phyloP scores from a whole-genome alignment of 2,113 vertebrate genomes.

The Nothoprocta pentlandii region DNA sequence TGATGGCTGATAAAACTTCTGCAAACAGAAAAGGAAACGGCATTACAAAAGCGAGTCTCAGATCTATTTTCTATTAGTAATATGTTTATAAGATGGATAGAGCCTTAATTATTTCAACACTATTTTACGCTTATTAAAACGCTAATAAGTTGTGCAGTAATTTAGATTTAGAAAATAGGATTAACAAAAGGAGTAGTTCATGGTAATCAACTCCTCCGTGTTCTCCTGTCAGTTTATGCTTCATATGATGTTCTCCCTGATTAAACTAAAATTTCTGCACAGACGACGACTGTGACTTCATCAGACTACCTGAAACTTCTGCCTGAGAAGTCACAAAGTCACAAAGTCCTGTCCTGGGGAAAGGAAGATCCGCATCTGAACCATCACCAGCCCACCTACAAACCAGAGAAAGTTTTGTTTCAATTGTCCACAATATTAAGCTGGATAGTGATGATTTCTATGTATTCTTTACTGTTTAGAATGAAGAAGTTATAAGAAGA shows the following conservation, averaged over 20 bases:
- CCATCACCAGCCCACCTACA: not conserved
- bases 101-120: not conserved
- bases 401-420: not conserved
- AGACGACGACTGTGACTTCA: not conserved
- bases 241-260: not conserved
- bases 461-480: not conserved
- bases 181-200: not conserved
- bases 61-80: not conserved
- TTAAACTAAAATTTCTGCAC: not conserved
- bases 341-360: not conserved
- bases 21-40: constrained; percentile 56
- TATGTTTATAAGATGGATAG: not conserved
- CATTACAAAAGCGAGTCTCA: not conserved
- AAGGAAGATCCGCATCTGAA: not conserved
- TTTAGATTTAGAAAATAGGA: not conserved
- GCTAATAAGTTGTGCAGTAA: not conserved
- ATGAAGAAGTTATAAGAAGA: not conserved
- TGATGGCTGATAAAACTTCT: constrained; percentile 95
- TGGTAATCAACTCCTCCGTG: not conserved
- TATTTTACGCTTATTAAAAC: not conserved
- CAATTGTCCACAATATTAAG: not conserved
- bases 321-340: not conserved
- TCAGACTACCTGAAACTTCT: not conserved
- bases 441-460: not conserved
- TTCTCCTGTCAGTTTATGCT: not conserved